phyloP scores from a whole-genome alignment of 2,797 vertebrate genomes.

The Pseudochaenichthys georgianus region DNA sequence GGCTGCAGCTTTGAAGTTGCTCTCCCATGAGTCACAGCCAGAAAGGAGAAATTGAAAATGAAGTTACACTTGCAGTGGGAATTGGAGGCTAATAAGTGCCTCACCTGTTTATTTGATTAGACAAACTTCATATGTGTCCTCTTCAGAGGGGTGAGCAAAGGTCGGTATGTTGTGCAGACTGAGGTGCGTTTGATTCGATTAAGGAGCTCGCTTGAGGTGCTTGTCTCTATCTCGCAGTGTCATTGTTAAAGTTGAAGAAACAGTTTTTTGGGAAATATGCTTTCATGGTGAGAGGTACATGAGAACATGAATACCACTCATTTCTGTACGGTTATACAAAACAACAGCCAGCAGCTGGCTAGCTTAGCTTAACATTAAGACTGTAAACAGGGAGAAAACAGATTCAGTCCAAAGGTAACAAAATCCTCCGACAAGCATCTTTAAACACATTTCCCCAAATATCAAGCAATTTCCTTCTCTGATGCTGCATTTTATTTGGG shows the following conservation, averaged over 20 bases:
- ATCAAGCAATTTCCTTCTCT: background rate
- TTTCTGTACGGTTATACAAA: background rate
- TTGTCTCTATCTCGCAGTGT: conserved; percentile 25
- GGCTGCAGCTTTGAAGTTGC: conserved; percentile 76
- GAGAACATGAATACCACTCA: background rate
- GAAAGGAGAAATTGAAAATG: conserved; percentile 70
- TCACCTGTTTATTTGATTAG: conserved; percentile 77
- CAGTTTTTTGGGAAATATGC: conserved; percentile 1
- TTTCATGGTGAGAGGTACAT: conserved; percentile 4
- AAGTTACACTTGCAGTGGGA: conserved; percentile 73
- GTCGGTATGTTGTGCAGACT: conserved; percentile 35
- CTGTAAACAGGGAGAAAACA: background rate
- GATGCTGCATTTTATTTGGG: conserved; percentile 6
- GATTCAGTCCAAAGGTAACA: background rate
- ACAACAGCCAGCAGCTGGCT: background rate
- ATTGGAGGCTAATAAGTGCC: conserved; percentile 68
- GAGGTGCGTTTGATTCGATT: conserved; percentile 37
- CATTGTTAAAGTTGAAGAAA: conserved; percentile 12
- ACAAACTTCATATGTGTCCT: conserved; percentile 64
- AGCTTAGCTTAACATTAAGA: conserved; percentile 23
- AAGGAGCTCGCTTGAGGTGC: conserved; percentile 9
- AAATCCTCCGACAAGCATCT: background rate
- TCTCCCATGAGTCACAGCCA: conserved; percentile 66
- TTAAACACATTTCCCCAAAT: background rate
- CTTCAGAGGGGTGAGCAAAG: conserved; percentile 51